These are phyloP conservation scores for Heterodera schachtii DNA, from an alignment of 1,140 invertebrate species.

Conservation along the genomic window DNA sequence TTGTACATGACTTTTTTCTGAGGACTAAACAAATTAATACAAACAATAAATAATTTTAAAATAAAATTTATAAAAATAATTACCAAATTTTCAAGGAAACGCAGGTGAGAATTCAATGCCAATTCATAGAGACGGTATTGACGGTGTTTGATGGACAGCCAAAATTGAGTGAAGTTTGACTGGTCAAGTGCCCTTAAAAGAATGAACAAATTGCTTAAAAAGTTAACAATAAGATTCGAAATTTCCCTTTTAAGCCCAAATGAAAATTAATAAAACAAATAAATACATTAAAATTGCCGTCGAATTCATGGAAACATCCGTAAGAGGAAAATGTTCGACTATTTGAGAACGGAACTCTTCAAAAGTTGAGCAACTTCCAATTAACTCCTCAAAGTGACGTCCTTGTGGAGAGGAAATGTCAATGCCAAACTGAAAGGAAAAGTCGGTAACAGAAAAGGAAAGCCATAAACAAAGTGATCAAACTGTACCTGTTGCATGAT, in stretches of 20 bases:
- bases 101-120: constrained; percentile 34
- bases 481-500: constrained; percentile 22
- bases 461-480: not conserved
- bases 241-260: no score
- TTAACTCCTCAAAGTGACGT: constrained; percentile 9
- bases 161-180: constrained; percentile 26
- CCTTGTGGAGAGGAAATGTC: constrained; percentile 24
- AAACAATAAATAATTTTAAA: not conserved
- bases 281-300: constrained; percentile 24
- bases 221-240: no score
- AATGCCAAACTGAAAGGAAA: constrained; percentile 31
- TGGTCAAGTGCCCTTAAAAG: constrained; percentile 32
- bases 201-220: not conserved
- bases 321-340: constrained; percentile 14
- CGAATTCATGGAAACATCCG: constrained; percentile 17
- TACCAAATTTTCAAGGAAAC: constrained; percentile 31
- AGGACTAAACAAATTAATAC: not conserved
- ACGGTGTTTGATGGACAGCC: constrained; percentile 34
- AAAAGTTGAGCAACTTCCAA: constrained; percentile 7
- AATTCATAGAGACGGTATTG: constrained; percentile 42
- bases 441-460: not conserved
- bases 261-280: no score
- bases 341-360: constrained; percentile 18
- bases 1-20: constrained; percentile 22
- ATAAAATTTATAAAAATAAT: not conserved